Base-by-base conservation (phyloP, 2,888 invertebrate genomes). In the Lasioglossum malachurum region DNA sequence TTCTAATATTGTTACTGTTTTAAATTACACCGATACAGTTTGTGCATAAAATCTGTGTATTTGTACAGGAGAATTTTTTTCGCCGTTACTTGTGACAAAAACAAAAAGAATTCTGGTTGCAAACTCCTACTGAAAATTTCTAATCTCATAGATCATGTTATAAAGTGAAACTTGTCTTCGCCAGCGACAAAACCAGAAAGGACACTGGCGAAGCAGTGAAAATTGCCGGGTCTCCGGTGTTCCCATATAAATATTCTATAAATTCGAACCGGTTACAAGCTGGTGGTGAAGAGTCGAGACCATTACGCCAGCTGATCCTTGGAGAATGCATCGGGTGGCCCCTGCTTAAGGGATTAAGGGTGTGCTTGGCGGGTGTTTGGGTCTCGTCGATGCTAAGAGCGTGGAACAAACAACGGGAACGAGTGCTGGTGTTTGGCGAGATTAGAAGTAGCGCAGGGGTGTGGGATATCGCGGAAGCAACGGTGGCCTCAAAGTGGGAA, bases 401-500 rank as follows among this genome's bases (percentile, higher is more conserved):
- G 41, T 44, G 60, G n/a, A 41, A 31, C 31, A n/a, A 69, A 35
- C 67, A 67, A 35, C 12, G 46, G 31, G 27, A 60, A 49, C 69
- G 75, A 57, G 27, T 31, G 8, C 38, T 14, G 49, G 57, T 71
- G 64, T 74, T 77, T 27, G 35, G 27, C 35, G 31, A 49, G 77
- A 74, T 83, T 69, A 46, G 31, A 69, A 46, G 74, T 49, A 46
- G 67, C 4, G 53, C 8, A 16, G 10, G 38, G 5, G 46, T 12
- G 4, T 1, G 53, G 64, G 23, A 14, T 38, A 38, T n/a, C 49
- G 49, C 23, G n/a, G 44, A 27, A 38, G 3, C n/a, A 75, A 31
- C 27, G 41, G 41, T 23, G 71, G 19, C 57, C 46, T 46, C 8
- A 46, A 71, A 69, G 53, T 41, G 78, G 46, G 67, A 41, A 78